These are phyloP conservation scores for Gracilinanus agilis DNA, from an alignment of 2,113 vertebrate species.

Conservation along the genomic window DNA sequence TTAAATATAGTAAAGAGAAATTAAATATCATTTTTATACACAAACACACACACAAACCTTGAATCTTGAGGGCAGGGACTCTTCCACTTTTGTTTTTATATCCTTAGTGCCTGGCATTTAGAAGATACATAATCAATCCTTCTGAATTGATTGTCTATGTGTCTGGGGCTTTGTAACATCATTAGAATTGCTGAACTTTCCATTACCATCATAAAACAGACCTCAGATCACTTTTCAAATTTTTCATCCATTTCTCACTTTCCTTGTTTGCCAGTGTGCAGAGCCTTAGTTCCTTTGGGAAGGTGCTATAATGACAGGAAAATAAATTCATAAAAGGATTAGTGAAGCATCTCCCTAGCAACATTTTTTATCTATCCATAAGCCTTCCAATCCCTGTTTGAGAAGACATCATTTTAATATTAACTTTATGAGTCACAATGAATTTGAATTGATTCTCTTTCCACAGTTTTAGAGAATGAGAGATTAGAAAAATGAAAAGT, in stretches of 20 bases:
- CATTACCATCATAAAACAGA: background rate
- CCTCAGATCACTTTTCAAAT: background rate
- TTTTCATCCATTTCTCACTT: background rate
- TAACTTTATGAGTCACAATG: background rate
- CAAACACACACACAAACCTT: background rate
- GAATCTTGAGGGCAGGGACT: background rate
- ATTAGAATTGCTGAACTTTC: constrained; percentile 5
- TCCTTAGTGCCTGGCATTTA: background rate
- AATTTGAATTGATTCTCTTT: background rate
- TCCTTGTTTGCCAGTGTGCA: background rate
- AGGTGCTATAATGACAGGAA: background rate
- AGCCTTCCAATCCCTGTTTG: background rate
- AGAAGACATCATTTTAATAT: background rate
- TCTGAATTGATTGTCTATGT: background rate
- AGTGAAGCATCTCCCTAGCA: background rate
- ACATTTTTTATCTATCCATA: background rate
- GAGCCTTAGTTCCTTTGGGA: background rate
- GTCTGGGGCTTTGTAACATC: background rate
- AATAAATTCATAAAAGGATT: constrained; percentile 7
- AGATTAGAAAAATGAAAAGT: background rate
- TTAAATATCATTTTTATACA: background rate
- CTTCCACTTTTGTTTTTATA: background rate
- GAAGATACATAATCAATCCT: background rate
- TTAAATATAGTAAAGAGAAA: background rate
- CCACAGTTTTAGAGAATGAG: background rate